These are phyloP conservation scores for Trissoscelio sp. DNA, from an alignment of 2,888 invertebrate species.

Conservation along the genomic window DNA sequence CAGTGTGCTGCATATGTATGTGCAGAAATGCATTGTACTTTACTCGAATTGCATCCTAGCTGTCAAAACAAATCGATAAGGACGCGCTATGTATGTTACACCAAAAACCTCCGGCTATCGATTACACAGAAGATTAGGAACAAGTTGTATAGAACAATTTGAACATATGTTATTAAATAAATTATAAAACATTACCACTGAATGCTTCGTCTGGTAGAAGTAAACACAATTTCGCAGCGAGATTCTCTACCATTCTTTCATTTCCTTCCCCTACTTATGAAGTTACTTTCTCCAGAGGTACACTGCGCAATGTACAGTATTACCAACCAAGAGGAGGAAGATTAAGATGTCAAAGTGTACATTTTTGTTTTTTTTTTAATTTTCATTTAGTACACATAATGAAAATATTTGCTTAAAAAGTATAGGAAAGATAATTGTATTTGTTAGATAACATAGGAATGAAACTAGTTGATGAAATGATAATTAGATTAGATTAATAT, in stretches of 20 bases:
- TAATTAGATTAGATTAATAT: not conserved
- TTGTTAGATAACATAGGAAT: no score
- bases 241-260: slow-evolving; percentile 80
- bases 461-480: not conserved
- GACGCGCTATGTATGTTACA: slow-evolving; percentile 37
- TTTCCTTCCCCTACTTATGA: slow-evolving; percentile 56
- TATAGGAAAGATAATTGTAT: no score
- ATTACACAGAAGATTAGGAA: not conserved
- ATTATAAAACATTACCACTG: slow-evolving; percentile 73
- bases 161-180: not conserved
- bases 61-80: slow-evolving; percentile 68
- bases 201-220: slow-evolving; percentile 77
- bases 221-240: slow-evolving; percentile 80
- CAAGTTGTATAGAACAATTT: not conserved
- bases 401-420: not conserved
- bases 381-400: not conserved
- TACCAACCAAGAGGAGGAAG: slow-evolving; percentile 40
- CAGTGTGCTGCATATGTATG: not conserved
- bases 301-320: slow-evolving; percentile 35
- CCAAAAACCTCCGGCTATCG: not conserved
- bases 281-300: slow-evolving; percentile 29
- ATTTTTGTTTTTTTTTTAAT: not conserved
- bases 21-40: slow-evolving; percentile 35
- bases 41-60: slow-evolving; percentile 32
- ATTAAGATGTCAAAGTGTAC: not conserved